phyloP scores from a whole-genome alignment of 1,140 invertebrate genomes.

The Heliconius himera region DNA sequence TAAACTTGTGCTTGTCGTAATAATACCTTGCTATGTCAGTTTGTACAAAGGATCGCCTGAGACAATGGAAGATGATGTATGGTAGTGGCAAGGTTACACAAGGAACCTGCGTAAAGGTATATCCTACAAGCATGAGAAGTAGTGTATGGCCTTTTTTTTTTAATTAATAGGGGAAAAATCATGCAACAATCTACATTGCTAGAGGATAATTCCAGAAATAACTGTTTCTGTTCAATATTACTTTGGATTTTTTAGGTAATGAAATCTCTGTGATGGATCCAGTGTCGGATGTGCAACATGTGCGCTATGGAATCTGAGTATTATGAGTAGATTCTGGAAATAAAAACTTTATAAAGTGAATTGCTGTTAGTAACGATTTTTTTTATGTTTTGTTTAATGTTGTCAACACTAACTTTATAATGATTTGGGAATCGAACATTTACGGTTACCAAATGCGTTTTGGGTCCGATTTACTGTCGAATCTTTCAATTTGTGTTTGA shows the following conservation, averaged over 20 bases:
- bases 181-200: conserved; percentile 72
- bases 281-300: conserved; percentile 70
- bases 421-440: conserved; percentile 68
- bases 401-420: conserved; percentile 76
- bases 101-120: conserved; percentile 60
- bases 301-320: conserved; percentile 75
- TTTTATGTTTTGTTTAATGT: conserved; percentile 79
- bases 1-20: conserved; percentile 68
- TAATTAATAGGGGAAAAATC: conserved; percentile 63
- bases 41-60: conserved; percentile 73
- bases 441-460: conserved; percentile 64
- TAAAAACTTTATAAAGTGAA: conserved; percentile 66
- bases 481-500: conserved; percentile 80
- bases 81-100: conserved; percentile 62
- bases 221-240: conserved; percentile 71
- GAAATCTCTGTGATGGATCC: conserved; percentile 76
- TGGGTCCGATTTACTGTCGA: conserved; percentile 73
- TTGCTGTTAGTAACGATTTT: conserved; percentile 74
- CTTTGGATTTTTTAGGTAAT: conserved; percentile 60
- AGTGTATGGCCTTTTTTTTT: conserved; percentile 60
- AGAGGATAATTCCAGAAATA: conserved; percentile 59
- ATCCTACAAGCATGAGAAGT: conserved; percentile 66
- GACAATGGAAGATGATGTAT: conserved; percentile 75
- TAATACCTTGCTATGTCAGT: conserved; percentile 69
- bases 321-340: conserved; percentile 76